phyloP scores from a whole-genome alignment of 2,113 vertebrate species.

The Myiozetetes cayanensis region DNA sequence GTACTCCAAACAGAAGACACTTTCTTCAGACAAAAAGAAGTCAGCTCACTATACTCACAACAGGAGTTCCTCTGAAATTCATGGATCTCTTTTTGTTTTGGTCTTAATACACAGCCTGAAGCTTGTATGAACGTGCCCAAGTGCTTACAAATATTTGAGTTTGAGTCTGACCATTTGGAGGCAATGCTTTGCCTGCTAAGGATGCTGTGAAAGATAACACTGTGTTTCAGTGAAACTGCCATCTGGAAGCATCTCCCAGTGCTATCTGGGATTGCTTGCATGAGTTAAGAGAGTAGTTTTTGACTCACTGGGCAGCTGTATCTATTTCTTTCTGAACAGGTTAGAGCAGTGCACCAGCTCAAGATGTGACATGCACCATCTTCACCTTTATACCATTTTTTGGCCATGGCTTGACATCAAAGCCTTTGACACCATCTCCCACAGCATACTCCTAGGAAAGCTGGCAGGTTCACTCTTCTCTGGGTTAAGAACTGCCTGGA shows the following conservation, averaged over 20 bases:
- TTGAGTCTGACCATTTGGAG: not conserved
- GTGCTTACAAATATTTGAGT: not conserved
- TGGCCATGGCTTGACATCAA: not conserved
- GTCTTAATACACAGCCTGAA: not conserved
- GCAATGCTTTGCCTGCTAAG: not conserved
- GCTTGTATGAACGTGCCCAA: not conserved
- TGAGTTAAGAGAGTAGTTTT: not conserved
- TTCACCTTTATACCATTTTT: not conserved
- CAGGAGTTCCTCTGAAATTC: not conserved
- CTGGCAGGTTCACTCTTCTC: not conserved
- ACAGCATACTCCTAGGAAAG: not conserved
- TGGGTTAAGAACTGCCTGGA: not conserved
- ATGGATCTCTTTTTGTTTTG: not conserved
- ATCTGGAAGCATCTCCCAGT: not conserved
- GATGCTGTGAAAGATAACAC: not conserved
- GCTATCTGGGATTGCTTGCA: not conserved
- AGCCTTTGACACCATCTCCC: not conserved
- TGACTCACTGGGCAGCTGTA: not conserved
- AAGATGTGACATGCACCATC: not conserved
- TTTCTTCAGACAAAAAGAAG: not conserved
- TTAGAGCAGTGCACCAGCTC: not conserved
- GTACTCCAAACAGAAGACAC: not conserved
- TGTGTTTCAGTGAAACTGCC: not conserved
- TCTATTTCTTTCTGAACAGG: not conserved
- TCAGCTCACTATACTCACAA: not conserved